These are phyloP conservation scores for Drepanosiphum platanoidis DNA, from an alignment of 2,888 invertebrate genomes.

Conservation along the genomic window DNA sequence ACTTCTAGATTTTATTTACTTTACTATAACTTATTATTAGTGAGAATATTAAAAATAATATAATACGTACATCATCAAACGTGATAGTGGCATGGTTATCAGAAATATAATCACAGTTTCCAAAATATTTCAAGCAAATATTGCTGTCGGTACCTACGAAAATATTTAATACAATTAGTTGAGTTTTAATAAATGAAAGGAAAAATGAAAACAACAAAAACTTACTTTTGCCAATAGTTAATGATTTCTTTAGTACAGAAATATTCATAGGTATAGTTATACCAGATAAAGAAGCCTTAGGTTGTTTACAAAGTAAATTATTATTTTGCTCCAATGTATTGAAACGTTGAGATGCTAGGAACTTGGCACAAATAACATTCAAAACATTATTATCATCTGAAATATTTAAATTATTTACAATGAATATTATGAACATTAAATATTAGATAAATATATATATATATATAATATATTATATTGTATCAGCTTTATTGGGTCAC, in stretches of 20 bases:
- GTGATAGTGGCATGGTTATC: conserved; percentile 84
- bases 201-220: neutral
- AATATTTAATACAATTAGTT: conserved; percentile 23
- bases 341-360: conserved; percentile 1
- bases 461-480: too few relatives aligned
- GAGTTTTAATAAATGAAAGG: neutral
- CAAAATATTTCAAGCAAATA: conserved; percentile 71
- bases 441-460: too few relatives aligned
- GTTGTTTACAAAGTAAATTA: neutral
- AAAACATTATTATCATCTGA: conserved; percentile 6
- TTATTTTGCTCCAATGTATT: neutral
- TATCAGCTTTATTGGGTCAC: too few relatives aligned
- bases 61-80: conserved; percentile 63
- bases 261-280: neutral
- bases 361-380: conserved; percentile 32
- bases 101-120: conserved; percentile 77
- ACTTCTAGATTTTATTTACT: neutral
- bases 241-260: neutral
- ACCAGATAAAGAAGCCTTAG: conserved; percentile 2
- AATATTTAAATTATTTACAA: neutral
- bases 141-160: conserved; percentile 8
- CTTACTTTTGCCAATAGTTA: conserved; percentile 42
- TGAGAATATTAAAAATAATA: neutral
- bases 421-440: neutral
- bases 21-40: neutral